phyloP scores from a whole-genome alignment of 1,140 invertebrate species.

The Drosophila kanapiae region DNA sequence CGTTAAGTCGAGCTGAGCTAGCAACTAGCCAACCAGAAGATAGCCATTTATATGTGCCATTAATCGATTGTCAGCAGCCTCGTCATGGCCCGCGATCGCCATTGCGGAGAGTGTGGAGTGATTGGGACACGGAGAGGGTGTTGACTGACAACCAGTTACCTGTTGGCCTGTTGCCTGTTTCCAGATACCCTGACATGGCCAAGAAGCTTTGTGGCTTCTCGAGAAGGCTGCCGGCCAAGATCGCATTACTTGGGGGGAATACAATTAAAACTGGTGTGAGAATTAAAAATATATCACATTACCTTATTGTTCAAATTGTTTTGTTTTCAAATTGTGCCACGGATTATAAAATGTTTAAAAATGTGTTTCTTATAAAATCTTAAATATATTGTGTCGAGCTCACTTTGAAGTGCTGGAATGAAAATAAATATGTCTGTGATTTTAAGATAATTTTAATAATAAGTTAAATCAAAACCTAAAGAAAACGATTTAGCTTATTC shows the following conservation, averaged over 20 bases:
- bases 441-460: not conserved
- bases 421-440: not conserved
- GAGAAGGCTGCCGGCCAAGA: not conserved
- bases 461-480: too few species aligned
- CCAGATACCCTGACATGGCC: conserved; percentile 28
- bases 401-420: not conserved
- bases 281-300: conserved; percentile 9
- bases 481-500: not conserved
- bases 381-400: not conserved
- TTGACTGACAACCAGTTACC: conserved; percentile 69
- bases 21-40: conserved; percentile 72
- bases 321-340: not conserved
- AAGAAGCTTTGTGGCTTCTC: conserved; percentile 4
- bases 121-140: not conserved
- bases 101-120: conserved; percentile 33
- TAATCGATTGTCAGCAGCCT: conserved; percentile 80
- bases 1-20: conserved; percentile 20
- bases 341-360: conserved; percentile 1
- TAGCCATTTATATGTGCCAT: conserved; percentile 82
- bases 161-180: conserved; percentile 9
- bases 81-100: conserved; percentile 66
- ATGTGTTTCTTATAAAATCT: not conserved
- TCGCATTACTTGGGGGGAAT: conserved; percentile 14
- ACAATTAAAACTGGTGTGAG: not conserved
- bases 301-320: not conserved